Percentiles rank a stretch among this genome's conserved stretches.
Conservation (phyloP, 1,140 invertebrate genomes). For the Temnothorax curvispinosus region DNA sequence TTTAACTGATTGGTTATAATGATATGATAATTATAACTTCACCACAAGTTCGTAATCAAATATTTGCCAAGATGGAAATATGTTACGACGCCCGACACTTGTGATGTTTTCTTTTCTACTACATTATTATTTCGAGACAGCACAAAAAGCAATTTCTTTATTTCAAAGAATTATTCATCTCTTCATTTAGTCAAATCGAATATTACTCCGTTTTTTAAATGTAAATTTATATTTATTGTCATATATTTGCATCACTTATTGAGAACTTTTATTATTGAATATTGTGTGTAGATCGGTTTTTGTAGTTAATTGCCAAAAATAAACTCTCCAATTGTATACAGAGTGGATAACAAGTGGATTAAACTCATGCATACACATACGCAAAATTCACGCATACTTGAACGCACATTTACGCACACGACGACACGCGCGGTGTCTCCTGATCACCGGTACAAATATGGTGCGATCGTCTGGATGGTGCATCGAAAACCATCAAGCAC, state of each 20-base stretch:
- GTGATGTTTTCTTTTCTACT: not conserved
- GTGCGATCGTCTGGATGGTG: conserved; percentile 56
- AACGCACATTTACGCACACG: conserved; percentile 15
- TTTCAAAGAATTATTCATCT: conserved; percentile 10
- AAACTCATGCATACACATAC: not conserved
- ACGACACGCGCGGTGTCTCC: conserved; percentile 45
- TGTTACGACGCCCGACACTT: not conserved
- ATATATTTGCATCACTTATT: not conserved
- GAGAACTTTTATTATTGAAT: conserved; percentile 1
- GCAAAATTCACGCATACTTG: not conserved
- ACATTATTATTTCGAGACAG: not conserved
- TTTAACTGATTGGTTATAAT: not conserved
- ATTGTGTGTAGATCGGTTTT: not conserved
- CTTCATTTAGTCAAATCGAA: conserved; percentile 1
- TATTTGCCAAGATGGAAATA: conserved; percentile 27
- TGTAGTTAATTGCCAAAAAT: not conserved
- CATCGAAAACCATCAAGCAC: conserved; percentile 26
- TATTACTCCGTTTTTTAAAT: not conserved
- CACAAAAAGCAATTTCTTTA: not conserved
- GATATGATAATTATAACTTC: conserved; percentile 26
- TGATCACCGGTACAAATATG: conserved; percentile 73
- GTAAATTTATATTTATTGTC: not conserved
- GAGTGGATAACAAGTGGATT: not conserved
- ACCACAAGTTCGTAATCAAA: not conserved
- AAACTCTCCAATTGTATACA: not conserved